A percentile compares a stretch with the other conserved stretches of the same genome.
These are phyloP conservation scores for Trachelus troglodyta DNA, from an alignment of 2,888 invertebrate species.

Conservation along the genomic window DNA sequence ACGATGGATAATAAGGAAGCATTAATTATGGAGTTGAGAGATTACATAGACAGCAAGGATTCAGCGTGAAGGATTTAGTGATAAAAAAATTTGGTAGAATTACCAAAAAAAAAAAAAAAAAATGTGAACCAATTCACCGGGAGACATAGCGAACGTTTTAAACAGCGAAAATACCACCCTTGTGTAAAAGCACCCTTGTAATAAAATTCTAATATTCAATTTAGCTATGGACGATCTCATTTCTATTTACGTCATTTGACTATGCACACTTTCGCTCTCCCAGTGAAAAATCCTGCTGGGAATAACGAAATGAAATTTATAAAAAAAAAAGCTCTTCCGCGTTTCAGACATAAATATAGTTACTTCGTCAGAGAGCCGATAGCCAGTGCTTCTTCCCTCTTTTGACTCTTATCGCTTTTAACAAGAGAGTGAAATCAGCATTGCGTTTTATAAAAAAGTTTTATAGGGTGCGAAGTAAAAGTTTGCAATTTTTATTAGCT, in stretches of 20 bases:
- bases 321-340: background rate
- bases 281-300: background rate
- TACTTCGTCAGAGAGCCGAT: too few relatives aligned
- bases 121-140: slow-evolving; percentile 9
- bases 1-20: slow-evolving; percentile 14
- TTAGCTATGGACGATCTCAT: slow-evolving; percentile 32
- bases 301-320: background rate
- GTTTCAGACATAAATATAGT: too few relatives aligned
- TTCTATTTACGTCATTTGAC: slow-evolving; percentile 27
- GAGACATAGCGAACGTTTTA: background rate
- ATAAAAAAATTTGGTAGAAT: slow-evolving; percentile 8
- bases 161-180: background rate
- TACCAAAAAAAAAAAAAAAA: slow-evolving; percentile 10
- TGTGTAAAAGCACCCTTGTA: background rate
- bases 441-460: too few relatives aligned
- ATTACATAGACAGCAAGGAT: slow-evolving; percentile 1
- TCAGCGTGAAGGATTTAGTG: background rate
- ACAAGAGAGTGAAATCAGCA: too few relatives aligned
- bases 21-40: slow-evolving; percentile 12
- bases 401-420: too few relatives aligned
- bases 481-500: too few relatives aligned
- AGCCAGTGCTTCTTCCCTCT: too few relatives aligned
- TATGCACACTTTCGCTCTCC: background rate
- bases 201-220: slow-evolving; percentile 33
- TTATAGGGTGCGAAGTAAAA: too few relatives aligned